These are phyloP conservation scores for Ormyrus rosae DNA, from an alignment of 2,888 invertebrate genomes.

Conservation along the genomic window DNA sequence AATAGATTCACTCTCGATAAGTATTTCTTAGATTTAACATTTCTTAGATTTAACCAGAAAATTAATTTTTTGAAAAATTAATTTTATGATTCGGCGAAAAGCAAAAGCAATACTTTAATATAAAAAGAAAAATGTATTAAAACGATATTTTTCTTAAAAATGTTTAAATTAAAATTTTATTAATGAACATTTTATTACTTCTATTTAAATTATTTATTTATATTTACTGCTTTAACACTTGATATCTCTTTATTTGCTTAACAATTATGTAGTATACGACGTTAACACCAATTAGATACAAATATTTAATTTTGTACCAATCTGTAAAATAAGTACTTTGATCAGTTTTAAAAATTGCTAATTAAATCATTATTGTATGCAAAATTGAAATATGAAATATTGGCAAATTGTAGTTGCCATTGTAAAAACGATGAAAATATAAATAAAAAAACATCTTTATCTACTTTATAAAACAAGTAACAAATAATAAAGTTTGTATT, in stretches of 20 bases:
- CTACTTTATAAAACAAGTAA: slow-evolving; percentile 22
- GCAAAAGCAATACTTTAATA: too few relatives aligned
- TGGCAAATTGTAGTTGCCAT: slow-evolving; percentile 26
- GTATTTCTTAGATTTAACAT: too few relatives aligned
- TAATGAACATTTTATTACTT: too few relatives aligned
- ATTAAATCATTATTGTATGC: slow-evolving; percentile 6
- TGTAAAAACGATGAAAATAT: slow-evolving; percentile 20
- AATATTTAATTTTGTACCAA: slow-evolving; percentile 44
- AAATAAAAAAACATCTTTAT: slow-evolving; percentile 16
- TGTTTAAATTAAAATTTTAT: too few relatives aligned
- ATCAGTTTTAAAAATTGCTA: slow-evolving; percentile 5
- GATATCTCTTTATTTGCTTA: neutral
- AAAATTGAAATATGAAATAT: slow-evolving; percentile 22
- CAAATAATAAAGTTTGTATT: slow-evolving; percentile 34
- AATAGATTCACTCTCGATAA: too few relatives aligned
- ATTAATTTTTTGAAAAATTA: too few relatives aligned
- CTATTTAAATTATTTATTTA: too few relatives aligned
- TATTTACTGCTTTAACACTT: too few relatives aligned
- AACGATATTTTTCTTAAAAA: too few relatives aligned
- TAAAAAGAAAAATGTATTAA: too few relatives aligned
- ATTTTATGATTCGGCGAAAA: too few relatives aligned
- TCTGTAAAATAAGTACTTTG: slow-evolving; percentile 19
- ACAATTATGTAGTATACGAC: slow-evolving; percentile 22
- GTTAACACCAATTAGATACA: slow-evolving; percentile 38
- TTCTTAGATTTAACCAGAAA: too few relatives aligned